phyloP scores from a whole-genome alignment of 2,797 vertebrate genomes.

The Pseudocheirus occidentalis region DNA sequence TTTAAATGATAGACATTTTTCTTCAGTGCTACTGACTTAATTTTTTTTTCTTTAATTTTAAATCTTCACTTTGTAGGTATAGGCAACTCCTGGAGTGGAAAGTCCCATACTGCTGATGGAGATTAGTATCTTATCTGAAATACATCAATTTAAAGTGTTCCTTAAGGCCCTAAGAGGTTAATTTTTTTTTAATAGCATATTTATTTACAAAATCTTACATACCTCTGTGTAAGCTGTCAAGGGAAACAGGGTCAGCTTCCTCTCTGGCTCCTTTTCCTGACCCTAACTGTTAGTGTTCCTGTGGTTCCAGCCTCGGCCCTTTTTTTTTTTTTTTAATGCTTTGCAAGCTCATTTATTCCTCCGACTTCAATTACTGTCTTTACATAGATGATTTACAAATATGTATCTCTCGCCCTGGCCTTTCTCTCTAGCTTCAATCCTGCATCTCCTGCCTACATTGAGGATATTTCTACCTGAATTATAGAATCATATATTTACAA shows the following conservation, averaged over 20 bases:
- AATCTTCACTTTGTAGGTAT: not conserved
- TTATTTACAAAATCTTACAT: not conserved
- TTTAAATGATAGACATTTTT: not conserved
- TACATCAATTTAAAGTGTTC: not conserved
- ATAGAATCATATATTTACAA: not conserved
- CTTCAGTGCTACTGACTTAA: constrained; percentile 23
- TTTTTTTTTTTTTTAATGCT: not conserved
- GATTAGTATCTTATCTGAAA: not conserved
- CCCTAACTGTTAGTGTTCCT: not conserved
- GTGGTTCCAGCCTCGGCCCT: not conserved
- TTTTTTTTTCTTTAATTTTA: not conserved
- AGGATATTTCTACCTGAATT: not conserved
- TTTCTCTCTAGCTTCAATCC: not conserved
- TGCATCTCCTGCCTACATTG: not conserved
- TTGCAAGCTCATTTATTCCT: not conserved
- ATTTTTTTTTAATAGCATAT: not conserved
- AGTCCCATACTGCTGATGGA: not conserved
- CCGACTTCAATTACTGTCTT: not conserved
- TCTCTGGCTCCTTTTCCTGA: not conserved
- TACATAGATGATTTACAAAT: not conserved
- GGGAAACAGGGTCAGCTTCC: not conserved
- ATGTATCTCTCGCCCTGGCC: not conserved
- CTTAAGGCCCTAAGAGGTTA: not conserved
- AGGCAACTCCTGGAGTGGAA: not conserved
- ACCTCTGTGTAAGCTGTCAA: not conserved